Base-by-base conservation (phyloP, 2,888 invertebrate species). In the Schrankia costaestrigalis region DNA sequence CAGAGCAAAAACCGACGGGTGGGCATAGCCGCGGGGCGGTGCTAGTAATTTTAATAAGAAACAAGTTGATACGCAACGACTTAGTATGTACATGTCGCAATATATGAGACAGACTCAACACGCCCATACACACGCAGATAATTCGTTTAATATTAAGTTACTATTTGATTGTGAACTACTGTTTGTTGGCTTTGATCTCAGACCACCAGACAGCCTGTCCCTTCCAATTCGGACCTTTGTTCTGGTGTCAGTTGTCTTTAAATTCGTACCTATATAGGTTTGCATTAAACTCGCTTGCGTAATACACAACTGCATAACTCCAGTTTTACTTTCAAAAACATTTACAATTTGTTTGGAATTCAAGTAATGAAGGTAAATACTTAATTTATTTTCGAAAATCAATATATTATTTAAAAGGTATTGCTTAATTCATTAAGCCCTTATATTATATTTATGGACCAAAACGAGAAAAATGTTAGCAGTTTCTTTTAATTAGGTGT, bases 131-230 rank as follows among this genome's bases (percentile, higher is more conserved):
- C 51, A 46, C 50, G 51, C 53, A 57, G 50, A 62, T 60, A 67
- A 66, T 57, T 68, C 63, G 70, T 71, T 75, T 66, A 59, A 55
- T 61, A 69, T 69, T 63, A 58, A 31, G 45, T 38, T 49, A 40
- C 36, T n/a, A n/a, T 22, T 41, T 32, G 35, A 30, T 36, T 32
- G 29, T 37, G 33, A 39, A 45, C 38, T 38, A 38, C 31, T 38
- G 28, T 55, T 52, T 41, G 46, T 46, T 41, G 39, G n/a, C n/a
- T n/a, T n/a, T 36, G 32, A 46, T 46, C 42, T 35, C 35, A 38
- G 28, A 33, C 26, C 34, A 38, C 32, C 35, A 38, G 41, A 35
- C 28, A 31, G 29, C 24, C 26, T 10, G 15, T 30, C 14, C 9
- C 11, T 26, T 12, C 5, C 14, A 14, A 28, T 15, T 15, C 13